A percentile compares a stretch with the other conserved stretches of the same genome.
These are phyloP conservation scores for Polypedilum pembai DNA, from an alignment of 1,140 invertebrate species.

Conservation along the genomic window DNA sequence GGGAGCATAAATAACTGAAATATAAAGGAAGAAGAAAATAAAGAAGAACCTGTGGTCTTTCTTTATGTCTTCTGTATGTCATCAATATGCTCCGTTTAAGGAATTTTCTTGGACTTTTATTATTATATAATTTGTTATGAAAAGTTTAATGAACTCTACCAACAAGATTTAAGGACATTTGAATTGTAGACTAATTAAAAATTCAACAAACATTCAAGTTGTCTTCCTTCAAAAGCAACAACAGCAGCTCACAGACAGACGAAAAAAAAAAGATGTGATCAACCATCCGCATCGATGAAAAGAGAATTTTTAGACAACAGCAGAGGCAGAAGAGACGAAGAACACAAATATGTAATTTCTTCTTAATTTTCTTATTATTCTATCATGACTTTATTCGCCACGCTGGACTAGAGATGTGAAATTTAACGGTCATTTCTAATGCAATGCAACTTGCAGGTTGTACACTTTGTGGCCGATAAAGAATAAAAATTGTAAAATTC, in stretches of 20 bases:
- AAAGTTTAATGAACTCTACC: too few relatives aligned
- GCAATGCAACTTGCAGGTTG: background rate
- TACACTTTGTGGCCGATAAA: too few relatives aligned
- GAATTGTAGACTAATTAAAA: background rate
- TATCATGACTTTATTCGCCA: background rate
- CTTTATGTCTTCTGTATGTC: too few relatives aligned
- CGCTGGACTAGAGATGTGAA: background rate
- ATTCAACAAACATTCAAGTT: background rate
- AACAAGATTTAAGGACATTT: too few relatives aligned
- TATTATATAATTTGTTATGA: too few relatives aligned
- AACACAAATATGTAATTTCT: background rate
- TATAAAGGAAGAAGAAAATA: too few relatives aligned
- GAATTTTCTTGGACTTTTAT: too few relatives aligned
- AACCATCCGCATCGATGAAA: slow-evolving; percentile 3
- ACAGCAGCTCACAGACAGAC: background rate
- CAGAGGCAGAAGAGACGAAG: background rate
- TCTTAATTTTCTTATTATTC: background rate
- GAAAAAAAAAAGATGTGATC: background rate
- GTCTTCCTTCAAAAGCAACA: background rate
- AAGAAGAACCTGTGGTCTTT: too few relatives aligned
- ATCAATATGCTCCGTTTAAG: too few relatives aligned
- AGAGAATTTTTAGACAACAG: background rate
- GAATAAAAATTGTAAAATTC: too few relatives aligned
- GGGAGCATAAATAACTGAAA: too few relatives aligned
- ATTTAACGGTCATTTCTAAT: background rate